Evolutionary conservation across 2,113 vertebrate species (phyloP), one percentile per base, ranked within the genome.

Genomic region (Lophius piscatorius): DNA sequence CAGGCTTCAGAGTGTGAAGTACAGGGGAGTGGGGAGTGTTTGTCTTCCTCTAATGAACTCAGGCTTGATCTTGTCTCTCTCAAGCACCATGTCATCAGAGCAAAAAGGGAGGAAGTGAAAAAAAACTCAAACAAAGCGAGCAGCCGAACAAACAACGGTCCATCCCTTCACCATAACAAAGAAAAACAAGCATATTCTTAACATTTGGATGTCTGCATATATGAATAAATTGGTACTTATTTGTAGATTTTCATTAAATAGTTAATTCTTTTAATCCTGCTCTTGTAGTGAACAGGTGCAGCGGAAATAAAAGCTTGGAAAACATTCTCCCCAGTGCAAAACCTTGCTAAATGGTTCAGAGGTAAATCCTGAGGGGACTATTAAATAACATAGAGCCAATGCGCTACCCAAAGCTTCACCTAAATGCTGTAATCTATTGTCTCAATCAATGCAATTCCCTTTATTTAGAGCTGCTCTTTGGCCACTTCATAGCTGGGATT

Each of bases 1-100:
- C 60, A 65, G 34, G 44, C 68, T 46, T 51, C 44, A 67, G 71
- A 64, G 34, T 74, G 63, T 62, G 48, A 83, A 44, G 29, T 76
- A 59, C 38, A 18, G 62, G 80, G 78, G 74, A 69, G 31, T 34
- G 31, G 63, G 58, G 6, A 34, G 17, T 81, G 81, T 88, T 87
- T 87, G 74, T 81, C 44, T 80, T 66, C 56, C 50, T 74, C 62
- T 82, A 83, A 87, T 83, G 70, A 89, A 86, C 75, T 78, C 69
- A 76, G 75, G 79, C 54, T 80, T 54, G 63, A 80, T 59, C 62
- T 42, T 52, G 24, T 76, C 61, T 76, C 56, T 58, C 57, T 63
- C 61, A 65, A 10, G 22, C 42, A 65, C 24, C 49, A 44, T 47
- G 50, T 66, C 73, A 66, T 49, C 52, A 29, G 48, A 74, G 69